phyloP scores from a whole-genome alignment of 2,113 vertebrate genomes.

The rat (Rattus norvegicus) region DNA sequence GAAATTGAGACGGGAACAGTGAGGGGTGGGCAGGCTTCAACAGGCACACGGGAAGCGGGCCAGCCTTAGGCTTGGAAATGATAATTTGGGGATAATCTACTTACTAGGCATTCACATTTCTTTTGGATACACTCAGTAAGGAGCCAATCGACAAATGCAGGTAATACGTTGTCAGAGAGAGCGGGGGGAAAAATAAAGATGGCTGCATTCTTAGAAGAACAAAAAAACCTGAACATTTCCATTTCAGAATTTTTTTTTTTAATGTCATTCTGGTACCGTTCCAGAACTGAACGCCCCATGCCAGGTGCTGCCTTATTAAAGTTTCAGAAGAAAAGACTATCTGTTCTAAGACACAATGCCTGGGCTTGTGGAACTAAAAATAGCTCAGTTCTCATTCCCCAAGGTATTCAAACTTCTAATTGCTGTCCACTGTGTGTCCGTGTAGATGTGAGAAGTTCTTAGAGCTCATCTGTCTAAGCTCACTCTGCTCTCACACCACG shows the following conservation, averaged over 20 bases:
- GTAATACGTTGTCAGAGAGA: neutral
- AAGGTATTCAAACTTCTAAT: neutral
- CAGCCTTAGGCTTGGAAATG: neutral
- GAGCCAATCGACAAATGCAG: neutral
- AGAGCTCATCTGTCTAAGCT: neutral
- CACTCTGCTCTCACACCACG: neutral
- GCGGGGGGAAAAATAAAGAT: neutral
- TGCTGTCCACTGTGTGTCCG: neutral
- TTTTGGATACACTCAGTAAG: neutral
- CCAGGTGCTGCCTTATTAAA: slow-evolving; percentile 76
- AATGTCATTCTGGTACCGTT: neutral
- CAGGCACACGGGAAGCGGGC: neutral
- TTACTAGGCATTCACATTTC: neutral
- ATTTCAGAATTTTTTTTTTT: neutral
- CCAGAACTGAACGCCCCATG: slow-evolving; percentile 43
- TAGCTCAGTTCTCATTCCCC: slow-evolving; percentile 7
- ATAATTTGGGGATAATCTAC: neutral
- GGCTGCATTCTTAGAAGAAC: neutral
- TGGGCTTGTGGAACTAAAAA: slow-evolving; percentile 66
- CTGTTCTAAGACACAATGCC: slow-evolving; percentile 76
- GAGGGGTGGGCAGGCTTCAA: neutral
- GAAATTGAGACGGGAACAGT: neutral
- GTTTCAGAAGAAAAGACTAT: slow-evolving; percentile 74
- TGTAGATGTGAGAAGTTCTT: neutral
- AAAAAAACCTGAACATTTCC: slow-evolving; percentile 11